A percentile compares a stretch with the other conserved stretches of the same genome.
Evolutionary conservation across 35 echinoderm and acorn worm species (phyloP).

Genomic region (Apostichopus californicus): DNA sequence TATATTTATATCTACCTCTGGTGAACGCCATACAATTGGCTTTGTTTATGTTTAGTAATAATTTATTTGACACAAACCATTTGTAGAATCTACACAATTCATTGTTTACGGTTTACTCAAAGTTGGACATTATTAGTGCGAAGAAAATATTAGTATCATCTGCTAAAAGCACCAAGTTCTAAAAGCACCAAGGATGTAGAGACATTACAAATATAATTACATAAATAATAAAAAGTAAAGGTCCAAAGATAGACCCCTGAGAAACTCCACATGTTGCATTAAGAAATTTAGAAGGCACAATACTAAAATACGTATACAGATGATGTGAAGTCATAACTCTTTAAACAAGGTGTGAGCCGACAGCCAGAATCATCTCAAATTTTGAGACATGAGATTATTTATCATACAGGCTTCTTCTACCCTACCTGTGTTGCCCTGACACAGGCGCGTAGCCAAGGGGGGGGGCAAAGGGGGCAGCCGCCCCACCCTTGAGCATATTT

Average conservation of each 20-base stretch:
- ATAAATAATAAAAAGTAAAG: too few species aligned
- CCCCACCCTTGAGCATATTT: too few species aligned
- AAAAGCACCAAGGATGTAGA: neutral
- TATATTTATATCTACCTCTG: neutral
- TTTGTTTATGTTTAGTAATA: neutral
- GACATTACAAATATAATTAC: neutral
- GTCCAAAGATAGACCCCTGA: neutral
- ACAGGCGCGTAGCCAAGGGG: too few species aligned
- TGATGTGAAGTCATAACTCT: neutral
- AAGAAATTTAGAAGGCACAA: neutral
- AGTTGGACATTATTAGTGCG: too few species aligned
- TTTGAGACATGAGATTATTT: too few species aligned
- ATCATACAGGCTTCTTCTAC: too few species aligned
- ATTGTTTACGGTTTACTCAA: neutral
- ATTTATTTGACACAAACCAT: conserved; percentile 21
- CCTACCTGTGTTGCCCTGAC: too few species aligned
- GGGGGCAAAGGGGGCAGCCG: too few species aligned
- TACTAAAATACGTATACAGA: neutral
- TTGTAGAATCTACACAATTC: neutral
- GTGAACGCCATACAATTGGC: neutral
- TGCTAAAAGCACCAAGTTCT: neutral
- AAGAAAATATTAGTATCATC: neutral
- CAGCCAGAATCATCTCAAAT: too few species aligned
- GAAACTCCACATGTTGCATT: neutral
- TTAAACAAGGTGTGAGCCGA: too few species aligned